Percentiles rank a stretch among this genome's conserved stretches.
These are phyloP conservation scores for Solea senegalensis DNA, from an alignment of 2,113 vertebrate species.

Conservation along the genomic window DNA sequence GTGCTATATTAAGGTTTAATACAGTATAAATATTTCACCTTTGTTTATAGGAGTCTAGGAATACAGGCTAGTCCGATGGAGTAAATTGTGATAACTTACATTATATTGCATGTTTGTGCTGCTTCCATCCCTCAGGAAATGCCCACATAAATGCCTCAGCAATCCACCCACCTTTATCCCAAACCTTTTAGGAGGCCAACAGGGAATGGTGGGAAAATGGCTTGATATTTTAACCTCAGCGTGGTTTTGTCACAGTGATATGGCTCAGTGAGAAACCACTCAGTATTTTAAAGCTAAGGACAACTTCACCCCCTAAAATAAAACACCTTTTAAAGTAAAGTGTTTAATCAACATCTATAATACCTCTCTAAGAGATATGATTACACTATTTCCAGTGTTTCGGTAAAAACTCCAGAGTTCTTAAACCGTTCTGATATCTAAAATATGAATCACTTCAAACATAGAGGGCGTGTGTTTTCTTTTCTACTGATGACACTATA, in stretches of 20 bases:
- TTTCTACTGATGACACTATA: constrained; percentile 25
- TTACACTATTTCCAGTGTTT: neutral
- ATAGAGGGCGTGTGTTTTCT: constrained; percentile 5
- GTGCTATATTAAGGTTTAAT: constrained; percentile 5
- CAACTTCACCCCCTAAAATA: no score
- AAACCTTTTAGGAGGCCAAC: constrained; percentile 16
- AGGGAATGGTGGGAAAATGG: constrained; percentile 17
- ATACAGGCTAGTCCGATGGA: constrained; percentile 4
- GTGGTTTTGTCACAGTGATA: neutral
- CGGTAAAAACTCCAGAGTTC: neutral
- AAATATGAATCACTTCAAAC: constrained; percentile 13
- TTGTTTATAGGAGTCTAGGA: constrained; percentile 2
- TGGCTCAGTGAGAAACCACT: no score
- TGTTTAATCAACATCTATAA: no score
- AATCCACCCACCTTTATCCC: constrained; percentile 42
- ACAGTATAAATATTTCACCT: neutral
- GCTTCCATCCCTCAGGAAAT: constrained; percentile 51
- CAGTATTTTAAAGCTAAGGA: no score
- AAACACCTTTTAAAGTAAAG: neutral
- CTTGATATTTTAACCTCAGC: constrained; percentile 31
- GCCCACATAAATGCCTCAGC: constrained; percentile 34
- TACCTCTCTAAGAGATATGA: neutral
- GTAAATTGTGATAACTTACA: constrained; percentile 33
- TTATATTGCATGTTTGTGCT: neutral
- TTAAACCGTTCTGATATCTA: neutral